Conservation (phyloP, 1,140 invertebrate genomes). For the Acromyrmex echinatior region DNA sequence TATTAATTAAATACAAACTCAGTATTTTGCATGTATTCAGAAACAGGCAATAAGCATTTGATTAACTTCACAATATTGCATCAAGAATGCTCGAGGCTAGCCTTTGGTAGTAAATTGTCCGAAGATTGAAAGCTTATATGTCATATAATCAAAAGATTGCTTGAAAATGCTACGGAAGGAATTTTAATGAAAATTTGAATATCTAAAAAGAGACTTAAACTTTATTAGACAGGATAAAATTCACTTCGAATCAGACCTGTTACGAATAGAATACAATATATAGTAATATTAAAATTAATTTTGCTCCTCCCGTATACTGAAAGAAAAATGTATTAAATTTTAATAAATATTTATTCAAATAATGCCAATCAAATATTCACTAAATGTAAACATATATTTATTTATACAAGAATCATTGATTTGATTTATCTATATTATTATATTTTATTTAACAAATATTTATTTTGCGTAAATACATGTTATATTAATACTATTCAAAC, state of each 20-base stretch:
- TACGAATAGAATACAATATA: not conserved
- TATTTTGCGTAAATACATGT: no score
- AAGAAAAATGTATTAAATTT: no score
- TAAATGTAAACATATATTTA: no score
- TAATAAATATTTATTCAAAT: no score
- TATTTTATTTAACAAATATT: no score
- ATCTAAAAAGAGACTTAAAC: not conserved
- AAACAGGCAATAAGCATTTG: slow-evolving; percentile 17
- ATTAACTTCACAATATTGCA: slow-evolving; percentile 6
- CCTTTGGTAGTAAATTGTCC: slow-evolving; percentile 32
- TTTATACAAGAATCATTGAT: no score
- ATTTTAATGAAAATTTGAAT: slow-evolving; percentile 10
- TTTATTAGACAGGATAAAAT: not conserved
- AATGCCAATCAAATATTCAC: no score
- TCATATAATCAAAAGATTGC: not conserved
- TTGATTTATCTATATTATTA: no score
- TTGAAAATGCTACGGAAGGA: not conserved
- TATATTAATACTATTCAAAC: no score
- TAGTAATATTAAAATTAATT: not conserved
- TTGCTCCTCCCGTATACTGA: not conserved
- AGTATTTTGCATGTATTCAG: not conserved
- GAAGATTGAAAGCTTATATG: slow-evolving; percentile 20
- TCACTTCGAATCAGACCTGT: not conserved
- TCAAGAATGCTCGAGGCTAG: slow-evolving; percentile 6
- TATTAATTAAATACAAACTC: not conserved